Evolutionary conservation across 1,140 invertebrate genomes (phyloP), one percentile per base, ranked within the genome.

Genomic region (Cotesia glomerata): DNA sequence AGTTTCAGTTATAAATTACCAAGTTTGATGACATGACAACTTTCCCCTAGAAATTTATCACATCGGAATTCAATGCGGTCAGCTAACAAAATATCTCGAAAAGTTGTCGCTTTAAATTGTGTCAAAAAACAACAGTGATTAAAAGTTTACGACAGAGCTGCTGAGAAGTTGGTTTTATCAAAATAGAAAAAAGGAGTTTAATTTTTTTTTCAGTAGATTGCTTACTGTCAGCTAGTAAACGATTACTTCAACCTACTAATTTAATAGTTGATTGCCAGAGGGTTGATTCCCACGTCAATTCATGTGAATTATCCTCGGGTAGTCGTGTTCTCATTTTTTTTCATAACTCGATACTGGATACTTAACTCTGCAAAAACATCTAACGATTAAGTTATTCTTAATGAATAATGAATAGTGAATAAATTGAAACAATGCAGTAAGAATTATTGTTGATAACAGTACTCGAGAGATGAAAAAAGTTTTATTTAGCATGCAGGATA

Each of bases 231-330:
- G 69, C 58, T 59, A 52, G 69, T 63, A 51, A 51, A 51, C 68
- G 83, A 84, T 85, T 84, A 83, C 54, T 34, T 79, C 80, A 81
- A 82, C 77, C 79, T 80, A 79, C 77, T 81, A 84, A 84, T 83
- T 84, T 77, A 63, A 75, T 66, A 73, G 34, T 63, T 66, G 69
- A 73, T 65, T 68, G 76, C 70, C 76, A 73, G 76, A 76, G 76
- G 78, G 77, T 77, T 75, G 76, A 69, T 78, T 72, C 76, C 72
- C 64, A 72, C 72, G 71, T 68, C 71, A 69, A 52, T 78, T 74
- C 75, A 72, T 80, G 75, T 76, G 72, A 80, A 80, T 82, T 71
- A 64, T 45, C 61, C 59, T 63, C 16, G 59, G 59, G 5, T 54
- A 11, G 52, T 51, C 11, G 14, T 49, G 61, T 71, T 51, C 26